Base-by-base conservation (phyloP, 2,113 vertebrate genomes). In the Cavia aperea region DNA sequence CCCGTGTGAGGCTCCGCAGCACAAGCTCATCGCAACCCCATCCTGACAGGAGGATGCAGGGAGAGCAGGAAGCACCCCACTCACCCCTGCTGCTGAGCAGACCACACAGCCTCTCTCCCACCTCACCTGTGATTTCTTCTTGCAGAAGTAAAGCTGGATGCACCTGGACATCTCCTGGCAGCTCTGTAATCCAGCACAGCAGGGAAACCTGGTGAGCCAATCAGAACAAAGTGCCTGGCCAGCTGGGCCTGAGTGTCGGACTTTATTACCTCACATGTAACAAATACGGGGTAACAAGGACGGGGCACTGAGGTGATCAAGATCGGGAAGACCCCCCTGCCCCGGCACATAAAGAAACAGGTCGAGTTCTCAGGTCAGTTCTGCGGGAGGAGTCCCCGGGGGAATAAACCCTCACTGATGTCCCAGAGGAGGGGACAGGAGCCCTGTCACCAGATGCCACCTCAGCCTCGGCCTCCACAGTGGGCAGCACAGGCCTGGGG, bases 191-290 rank as follows among this genome's bases (percentile, higher is more conserved):
- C 88, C 95, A 91, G 91, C 91, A 89, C 51, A 86, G 88, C 81
- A 93, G 13, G 39, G 68, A 65, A 79, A 68, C 62, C 54, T 84
- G 73, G 81, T 62, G 77, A 86, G 83, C 81, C 91, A 91, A 95
- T 94, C 93, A 94, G 93, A 95, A 88, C 62, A 81, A 79, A 91
- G 86, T 46, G 16, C 83, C 75, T 77, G 81, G 81, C 46, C 85
- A 2, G 21, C 56, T 56, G 56, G 78, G 4, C 7, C 86, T 94
- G 93, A 90, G 58, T 94, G 88, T 91, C 92, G 95, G 95, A 94
- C 95, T 95, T 79, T 86, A 93, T 94, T 94, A 93, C 89, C 91
- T 81, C 82, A 3, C 90, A 68, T 85, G 94, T 91, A 90, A 95
- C 62, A 91, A 12, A n/a, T 58, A 68, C 0, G 43, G 85, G 92